Percentiles rank a stretch among this genome's conserved stretches.
Evolutionary conservation across 1,140 invertebrate species (phyloP).

Genomic region (Eurosta solidaginis): DNA sequence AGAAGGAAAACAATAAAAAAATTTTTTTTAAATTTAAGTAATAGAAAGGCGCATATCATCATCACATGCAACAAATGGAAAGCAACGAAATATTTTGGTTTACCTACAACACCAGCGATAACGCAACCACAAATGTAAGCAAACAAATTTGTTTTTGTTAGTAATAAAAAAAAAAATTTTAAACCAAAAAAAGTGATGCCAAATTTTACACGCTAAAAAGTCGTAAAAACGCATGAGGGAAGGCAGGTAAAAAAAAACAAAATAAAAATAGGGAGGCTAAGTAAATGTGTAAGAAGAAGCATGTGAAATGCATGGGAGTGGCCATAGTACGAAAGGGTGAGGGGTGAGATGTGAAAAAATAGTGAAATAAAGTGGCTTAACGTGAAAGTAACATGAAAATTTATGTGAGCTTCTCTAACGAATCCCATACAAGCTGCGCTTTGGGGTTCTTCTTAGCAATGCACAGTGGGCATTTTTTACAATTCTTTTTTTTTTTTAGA

Average conservation of each 20-base stretch:
- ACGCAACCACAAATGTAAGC: background rate
- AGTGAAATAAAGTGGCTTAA: too few species aligned
- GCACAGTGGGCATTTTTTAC: too few species aligned
- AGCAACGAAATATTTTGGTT: conserved; percentile 3
- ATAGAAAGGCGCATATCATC: too few species aligned
- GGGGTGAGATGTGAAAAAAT: too few species aligned
- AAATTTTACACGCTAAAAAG: background rate
- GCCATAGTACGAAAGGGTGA: background rate
- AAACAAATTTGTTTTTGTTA: background rate
- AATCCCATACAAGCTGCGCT: too few species aligned
- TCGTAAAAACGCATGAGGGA: background rate
- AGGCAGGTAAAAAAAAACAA: background rate
- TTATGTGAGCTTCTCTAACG: too few species aligned
- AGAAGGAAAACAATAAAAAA: too few species aligned
- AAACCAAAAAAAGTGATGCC: too few species aligned
- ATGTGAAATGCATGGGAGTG: background rate
- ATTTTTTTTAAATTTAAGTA: too few species aligned
- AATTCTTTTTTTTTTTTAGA: too few species aligned
- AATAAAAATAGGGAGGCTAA: background rate
- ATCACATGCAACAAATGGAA: conserved; percentile 9
- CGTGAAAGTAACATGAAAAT: too few species aligned
- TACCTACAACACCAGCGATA: background rate
- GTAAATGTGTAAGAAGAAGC: background rate
- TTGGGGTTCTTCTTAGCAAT: too few species aligned
- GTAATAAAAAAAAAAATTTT: background rate